Evolutionary conservation across 2,797 vertebrate species (phyloP), one percentile per base, ranked within the genome.

Genomic region (Glyptemys insculpta): DNA sequence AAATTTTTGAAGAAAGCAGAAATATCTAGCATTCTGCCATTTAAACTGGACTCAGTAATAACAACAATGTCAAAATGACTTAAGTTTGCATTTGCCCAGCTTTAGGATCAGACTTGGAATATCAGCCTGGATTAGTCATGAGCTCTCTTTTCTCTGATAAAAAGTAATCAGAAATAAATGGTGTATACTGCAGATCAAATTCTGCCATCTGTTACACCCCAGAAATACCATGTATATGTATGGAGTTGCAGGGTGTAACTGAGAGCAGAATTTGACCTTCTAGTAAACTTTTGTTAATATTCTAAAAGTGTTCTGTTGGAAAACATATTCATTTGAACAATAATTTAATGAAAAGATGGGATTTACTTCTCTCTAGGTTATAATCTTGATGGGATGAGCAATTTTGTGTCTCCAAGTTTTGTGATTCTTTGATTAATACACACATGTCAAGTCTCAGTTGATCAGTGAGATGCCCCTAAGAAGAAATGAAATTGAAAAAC

Each of bases 31-130:
- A 82, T 92, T 92, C 68, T 97, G 92, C 93, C 92, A 1, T 89
- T 91, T 96, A 87, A 83, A 85, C 53, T 83, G 79, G 74, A 93
- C 95, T 97, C 87, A 86, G 2, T 62, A 79, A 78, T 91, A 95
- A 96, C 88, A 92, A 86, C 88, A 92, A 86, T 84, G 72, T 93
- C 95, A 97, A 95, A 92, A 89, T 96, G 7, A 95, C 84, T 91
- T 82, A 94, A 90, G 92, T 97, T 81, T 97, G 85, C 83, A 87
- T 96, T 97, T 97, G 92, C 78, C 47, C 83, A 87, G 93, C 91
- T 95, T 95, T 74, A 89, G 54, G 57, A 81, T 96, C 2, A 34
- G 92, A 93, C 87, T 93, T 84, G 93, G 68, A 96, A 53, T 96
- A 96, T 90, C 81, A 83, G 10, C 65, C 86, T 91, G 79, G 86